Percentiles rank a stretch among this genome's conserved stretches.
Evolutionary conservation across 2,888 invertebrate species (phyloP).

Genomic region (Eupithecia insigniata): DNA sequence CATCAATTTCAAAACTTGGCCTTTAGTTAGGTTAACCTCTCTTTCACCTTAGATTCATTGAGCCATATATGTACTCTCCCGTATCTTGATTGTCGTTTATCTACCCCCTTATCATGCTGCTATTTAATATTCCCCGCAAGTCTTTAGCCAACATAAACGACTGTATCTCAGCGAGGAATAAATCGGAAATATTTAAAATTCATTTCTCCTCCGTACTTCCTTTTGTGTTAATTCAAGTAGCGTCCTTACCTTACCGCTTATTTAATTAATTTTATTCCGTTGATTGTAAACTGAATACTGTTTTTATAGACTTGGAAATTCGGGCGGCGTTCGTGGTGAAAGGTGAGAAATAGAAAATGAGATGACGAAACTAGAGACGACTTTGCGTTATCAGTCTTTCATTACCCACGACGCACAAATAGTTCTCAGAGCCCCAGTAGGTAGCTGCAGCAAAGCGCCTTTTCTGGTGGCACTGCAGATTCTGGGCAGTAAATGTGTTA

Average conservation of each 20-base stretch:
- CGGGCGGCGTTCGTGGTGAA: conserved; percentile 30
- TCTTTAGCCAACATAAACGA: background rate
- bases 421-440: too few relatives aligned
- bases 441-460: too few relatives aligned
- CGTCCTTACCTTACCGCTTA: conserved; percentile 63
- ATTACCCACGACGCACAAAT: too few relatives aligned
- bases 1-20: too few relatives aligned
- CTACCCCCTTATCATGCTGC: background rate
- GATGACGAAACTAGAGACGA: background rate
- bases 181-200: conserved; percentile 60
- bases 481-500: too few relatives aligned
- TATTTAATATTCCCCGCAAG: background rate
- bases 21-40: background rate
- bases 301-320: conserved; percentile 75
- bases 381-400: too few relatives aligned
- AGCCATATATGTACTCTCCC: accelerated
- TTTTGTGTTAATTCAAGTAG: conserved; percentile 61
- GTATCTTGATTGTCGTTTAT: background rate
- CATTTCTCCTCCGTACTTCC: conserved; percentile 53
- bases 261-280: conserved; percentile 78
- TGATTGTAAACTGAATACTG: conserved; percentile 79
- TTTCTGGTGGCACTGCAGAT: too few relatives aligned
- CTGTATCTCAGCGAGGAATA: background rate
- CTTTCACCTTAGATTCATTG: background rate
- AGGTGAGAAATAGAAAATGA: background rate